These are phyloP conservation scores for Archocentrus centrarchus DNA, from an alignment of 2,113 vertebrate species.

Conservation along the genomic window DNA sequence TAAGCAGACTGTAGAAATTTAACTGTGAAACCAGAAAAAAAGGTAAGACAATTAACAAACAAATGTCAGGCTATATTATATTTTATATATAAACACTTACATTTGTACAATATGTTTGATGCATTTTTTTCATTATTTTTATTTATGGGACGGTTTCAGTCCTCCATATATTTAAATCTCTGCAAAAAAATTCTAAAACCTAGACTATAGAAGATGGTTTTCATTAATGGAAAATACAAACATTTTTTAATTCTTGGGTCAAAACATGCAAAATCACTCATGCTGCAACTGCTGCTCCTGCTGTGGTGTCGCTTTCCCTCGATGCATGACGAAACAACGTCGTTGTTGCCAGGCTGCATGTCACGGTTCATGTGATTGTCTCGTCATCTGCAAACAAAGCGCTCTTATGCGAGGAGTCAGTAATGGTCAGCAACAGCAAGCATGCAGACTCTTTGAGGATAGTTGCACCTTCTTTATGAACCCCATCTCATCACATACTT, in stretches of 20 bases:
- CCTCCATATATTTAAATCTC: neutral
- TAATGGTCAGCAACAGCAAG: conserved; percentile 34
- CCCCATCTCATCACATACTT: neutral
- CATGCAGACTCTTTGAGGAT: neutral
- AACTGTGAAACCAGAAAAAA: neutral
- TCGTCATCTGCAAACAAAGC: neutral
- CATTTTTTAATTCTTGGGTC: neutral
- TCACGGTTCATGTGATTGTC: conserved; percentile 9
- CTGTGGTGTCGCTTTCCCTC: neutral
- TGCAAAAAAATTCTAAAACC: neutral
- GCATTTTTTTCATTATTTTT: neutral
- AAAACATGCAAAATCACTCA: neutral
- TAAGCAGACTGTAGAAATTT: neutral
- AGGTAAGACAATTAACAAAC: too few relatives aligned
- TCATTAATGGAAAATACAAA: neutral
- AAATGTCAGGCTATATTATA: too few relatives aligned
- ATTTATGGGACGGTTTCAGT: neutral
- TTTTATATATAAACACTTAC: too few relatives aligned
- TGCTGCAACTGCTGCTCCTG: neutral
- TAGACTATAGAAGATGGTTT: neutral
- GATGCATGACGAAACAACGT: neutral
- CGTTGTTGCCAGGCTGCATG: conserved; percentile 30
- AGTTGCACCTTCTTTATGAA: neutral
- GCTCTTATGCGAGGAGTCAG: conserved; percentile 6
- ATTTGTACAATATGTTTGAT: too few relatives aligned